A percentile compares a stretch with the other conserved stretches of the same genome.
phyloP scores from a whole-genome alignment of 2,888 invertebrate genomes.

The Sesamia inferens region DNA sequence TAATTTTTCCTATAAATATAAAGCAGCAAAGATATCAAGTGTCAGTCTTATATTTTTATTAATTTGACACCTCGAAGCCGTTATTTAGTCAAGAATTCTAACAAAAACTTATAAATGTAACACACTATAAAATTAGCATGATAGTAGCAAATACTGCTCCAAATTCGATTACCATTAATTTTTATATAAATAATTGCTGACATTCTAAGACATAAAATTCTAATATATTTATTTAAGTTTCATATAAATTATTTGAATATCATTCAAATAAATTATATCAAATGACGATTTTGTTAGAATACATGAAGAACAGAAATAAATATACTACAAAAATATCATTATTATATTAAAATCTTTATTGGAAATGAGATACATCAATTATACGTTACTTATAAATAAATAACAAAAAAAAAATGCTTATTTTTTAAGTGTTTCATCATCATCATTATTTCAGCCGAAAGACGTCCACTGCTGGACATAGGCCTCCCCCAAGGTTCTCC shows the following conservation, averaged over 20 bases:
- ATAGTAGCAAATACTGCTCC: constrained; percentile 73
- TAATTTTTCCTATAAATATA: constrained; percentile 32
- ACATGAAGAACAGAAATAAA: constrained; percentile 6
- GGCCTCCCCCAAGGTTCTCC: no score
- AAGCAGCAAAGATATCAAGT: constrained; percentile 26
- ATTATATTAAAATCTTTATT: constrained; percentile 6
- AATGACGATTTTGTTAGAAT: constrained; percentile 10
- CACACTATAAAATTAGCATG: constrained; percentile 75
- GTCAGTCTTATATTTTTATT: constrained; percentile 50
- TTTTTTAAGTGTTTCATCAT: no score
- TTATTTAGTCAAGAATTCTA: constrained; percentile 41
- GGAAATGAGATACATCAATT: no score
- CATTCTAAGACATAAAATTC: constrained; percentile 58
- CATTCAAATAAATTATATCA: not conserved
- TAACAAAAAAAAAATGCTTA: no score
- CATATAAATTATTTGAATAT: constrained; percentile 44
- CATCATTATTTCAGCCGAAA: no score
- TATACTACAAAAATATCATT: not conserved
- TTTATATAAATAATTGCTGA: constrained; percentile 63
- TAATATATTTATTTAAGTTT: constrained; percentile 46
- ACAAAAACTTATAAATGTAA: constrained; percentile 57
- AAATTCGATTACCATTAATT: constrained; percentile 69
- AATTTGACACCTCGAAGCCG: constrained; percentile 46
- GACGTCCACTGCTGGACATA: no score
- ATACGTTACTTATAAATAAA: no score